phyloP scores from a whole-genome alignment of 2,113 vertebrate species.

The Apodemus speciosus region DNA sequence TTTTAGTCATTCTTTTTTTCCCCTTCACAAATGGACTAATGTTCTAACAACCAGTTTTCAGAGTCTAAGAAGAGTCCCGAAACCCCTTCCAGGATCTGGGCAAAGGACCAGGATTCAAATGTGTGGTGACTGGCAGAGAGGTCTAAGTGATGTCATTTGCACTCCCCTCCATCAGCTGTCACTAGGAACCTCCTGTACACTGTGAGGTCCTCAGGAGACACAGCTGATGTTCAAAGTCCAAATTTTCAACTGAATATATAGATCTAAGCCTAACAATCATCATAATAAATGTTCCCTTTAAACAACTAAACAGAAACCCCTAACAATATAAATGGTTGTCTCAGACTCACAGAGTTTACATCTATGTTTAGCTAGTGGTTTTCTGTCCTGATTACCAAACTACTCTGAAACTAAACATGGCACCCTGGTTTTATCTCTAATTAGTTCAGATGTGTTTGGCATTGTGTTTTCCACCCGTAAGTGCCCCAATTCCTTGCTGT shows the following conservation, averaged over 20 bases:
- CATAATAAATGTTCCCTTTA: constrained; percentile 29
- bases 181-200: background rate
- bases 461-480: background rate
- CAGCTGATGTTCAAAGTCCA: background rate
- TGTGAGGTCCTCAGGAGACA: background rate
- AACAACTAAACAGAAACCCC: constrained; percentile 19
- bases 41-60: background rate
- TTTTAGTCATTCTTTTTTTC: background rate
- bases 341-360: background rate
- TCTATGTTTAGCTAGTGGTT: background rate
- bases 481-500: background rate
- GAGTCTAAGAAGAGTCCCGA: constrained; percentile 24
- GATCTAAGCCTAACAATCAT: background rate
- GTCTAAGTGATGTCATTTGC: background rate
- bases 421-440: background rate
- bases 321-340: background rate
- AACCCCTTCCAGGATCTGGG: background rate
- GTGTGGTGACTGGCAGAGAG: constrained; percentile 20
- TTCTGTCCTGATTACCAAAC: background rate
- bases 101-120: background rate
- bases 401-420: constrained; percentile 37
- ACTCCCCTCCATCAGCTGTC: background rate
- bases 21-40: background rate
- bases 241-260: background rate
- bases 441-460: background rate